phyloP scores from a whole-genome alignment of 2,888 invertebrate species.

The Eupithecia inturbata region DNA sequence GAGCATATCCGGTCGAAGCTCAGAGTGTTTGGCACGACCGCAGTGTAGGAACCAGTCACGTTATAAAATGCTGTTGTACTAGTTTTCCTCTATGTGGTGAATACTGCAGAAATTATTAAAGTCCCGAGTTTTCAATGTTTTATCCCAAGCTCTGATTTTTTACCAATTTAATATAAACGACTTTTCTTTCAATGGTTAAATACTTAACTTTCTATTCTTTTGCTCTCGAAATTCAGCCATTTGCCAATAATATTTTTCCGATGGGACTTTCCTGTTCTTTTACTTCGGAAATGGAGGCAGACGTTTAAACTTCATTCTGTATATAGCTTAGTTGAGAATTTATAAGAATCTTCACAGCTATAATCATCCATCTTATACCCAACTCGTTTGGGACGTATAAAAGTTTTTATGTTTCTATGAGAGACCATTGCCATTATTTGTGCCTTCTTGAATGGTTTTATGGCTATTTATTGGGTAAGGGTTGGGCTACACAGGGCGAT shows the following conservation, averaged over 20 bases:
- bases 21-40: constrained; percentile 21
- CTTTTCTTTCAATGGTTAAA: constrained; percentile 36
- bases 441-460: constrained; percentile 41
- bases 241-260: constrained; percentile 46
- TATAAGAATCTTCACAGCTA: constrained; percentile 33
- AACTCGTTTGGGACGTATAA: constrained; percentile 41
- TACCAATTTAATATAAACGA: constrained; percentile 30
- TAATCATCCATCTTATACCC: constrained; percentile 37
- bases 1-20: constrained; percentile 22
- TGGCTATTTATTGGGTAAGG: constrained; percentile 36
- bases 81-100: constrained; percentile 10
- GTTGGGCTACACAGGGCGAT: constrained; percentile 35
- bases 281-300: constrained; percentile 39
- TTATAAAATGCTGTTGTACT: constrained; percentile 15
- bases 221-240: constrained; percentile 42
- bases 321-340: constrained; percentile 40
- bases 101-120: constrained; percentile 17
- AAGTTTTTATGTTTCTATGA: constrained; percentile 46
- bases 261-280: constrained; percentile 44
- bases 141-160: constrained; percentile 13
- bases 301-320: constrained; percentile 44
- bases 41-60: constrained; percentile 11
- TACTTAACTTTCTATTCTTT: constrained; percentile 35
- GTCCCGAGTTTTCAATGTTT: constrained; percentile 1
- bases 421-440: constrained; percentile 41